Evolutionary conservation across 2,888 invertebrate species (phyloP).

Genomic region (Ditylenchus weischeri): DNA sequence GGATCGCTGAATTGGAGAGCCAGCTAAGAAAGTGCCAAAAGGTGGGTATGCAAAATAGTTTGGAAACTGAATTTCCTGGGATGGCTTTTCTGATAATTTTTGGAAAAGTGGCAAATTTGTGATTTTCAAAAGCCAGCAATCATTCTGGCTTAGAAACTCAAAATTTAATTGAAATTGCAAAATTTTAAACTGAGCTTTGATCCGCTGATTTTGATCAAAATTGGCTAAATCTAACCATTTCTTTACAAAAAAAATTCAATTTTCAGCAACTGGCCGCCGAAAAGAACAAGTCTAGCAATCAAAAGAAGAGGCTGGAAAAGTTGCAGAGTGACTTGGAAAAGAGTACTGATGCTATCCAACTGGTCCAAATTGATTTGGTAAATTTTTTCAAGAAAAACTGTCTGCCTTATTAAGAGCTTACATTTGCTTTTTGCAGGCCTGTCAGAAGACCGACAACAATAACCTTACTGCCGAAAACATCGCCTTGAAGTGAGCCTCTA

Average conservation of each 20-base stretch:
- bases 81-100: too few relatives aligned
- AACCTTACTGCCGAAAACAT: conserved; percentile 26
- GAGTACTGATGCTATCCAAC: conserved; percentile 25
- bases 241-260: too few relatives aligned
- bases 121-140: too few relatives aligned
- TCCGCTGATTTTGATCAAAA: too few relatives aligned
- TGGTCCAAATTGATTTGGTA: conserved; percentile 20
- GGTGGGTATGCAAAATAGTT: not conserved
- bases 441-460: conserved; percentile 35
- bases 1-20: conserved; percentile 16
- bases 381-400: not conserved
- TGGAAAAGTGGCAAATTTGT: too few relatives aligned
- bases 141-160: too few relatives aligned
- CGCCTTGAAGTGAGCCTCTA: conserved; percentile 22
- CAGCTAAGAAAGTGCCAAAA: conserved; percentile 17
- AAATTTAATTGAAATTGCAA: too few relatives aligned
- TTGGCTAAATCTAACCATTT: too few relatives aligned
- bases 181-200: too few relatives aligned
- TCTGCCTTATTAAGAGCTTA: not conserved
- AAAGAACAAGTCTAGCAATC: conserved; percentile 23
- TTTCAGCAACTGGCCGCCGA: conserved; percentile 26
- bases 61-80: too few relatives aligned
- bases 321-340: conserved; percentile 30
- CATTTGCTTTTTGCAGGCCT: conserved; percentile 26
- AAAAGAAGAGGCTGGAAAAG: conserved; percentile 29